These are phyloP conservation scores for Aegithalos caudatus DNA, from an alignment of 2,113 vertebrate species.

Conservation along the genomic window DNA sequence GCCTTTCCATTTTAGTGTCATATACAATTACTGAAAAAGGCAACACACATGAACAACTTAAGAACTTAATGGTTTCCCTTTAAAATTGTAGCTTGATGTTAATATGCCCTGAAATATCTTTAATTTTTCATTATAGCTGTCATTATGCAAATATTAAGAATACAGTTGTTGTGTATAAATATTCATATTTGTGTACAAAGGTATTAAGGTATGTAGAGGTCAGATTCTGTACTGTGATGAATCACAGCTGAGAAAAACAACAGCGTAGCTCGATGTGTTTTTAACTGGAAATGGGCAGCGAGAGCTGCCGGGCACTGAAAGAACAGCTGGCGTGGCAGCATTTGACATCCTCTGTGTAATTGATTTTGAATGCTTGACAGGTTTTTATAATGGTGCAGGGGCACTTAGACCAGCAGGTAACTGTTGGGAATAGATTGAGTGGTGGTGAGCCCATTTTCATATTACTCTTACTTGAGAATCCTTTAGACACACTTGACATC, in stretches of 20 bases:
- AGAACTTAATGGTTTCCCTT: background rate
- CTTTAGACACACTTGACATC: constrained; percentile 56
- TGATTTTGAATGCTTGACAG: constrained; percentile 71
- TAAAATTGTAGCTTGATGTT: background rate
- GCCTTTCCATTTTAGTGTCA: background rate
- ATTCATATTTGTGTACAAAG: background rate
- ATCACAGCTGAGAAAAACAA: constrained; percentile 2
- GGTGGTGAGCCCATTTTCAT: constrained; percentile 57
- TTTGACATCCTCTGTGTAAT: constrained; percentile 68
- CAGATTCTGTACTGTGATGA: background rate
- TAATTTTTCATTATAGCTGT: background rate
- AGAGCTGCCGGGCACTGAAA: background rate
- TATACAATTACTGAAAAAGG: background rate
- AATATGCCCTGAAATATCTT: background rate
- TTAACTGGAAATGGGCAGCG: constrained; percentile 33
- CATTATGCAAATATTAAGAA: background rate
- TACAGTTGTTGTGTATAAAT: background rate
- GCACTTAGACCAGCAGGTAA: constrained; percentile 59
- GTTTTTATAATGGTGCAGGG: constrained; percentile 52
- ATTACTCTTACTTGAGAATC: constrained; percentile 52
- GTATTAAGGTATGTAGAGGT: background rate
- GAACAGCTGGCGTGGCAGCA: constrained; percentile 66
- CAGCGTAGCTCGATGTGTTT: background rate
- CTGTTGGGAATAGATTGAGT: constrained; percentile 68
- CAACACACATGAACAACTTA: background rate